Conservation (phyloP, 2,797 vertebrate genomes). For the Pseudocheirus occidentalis region DNA sequence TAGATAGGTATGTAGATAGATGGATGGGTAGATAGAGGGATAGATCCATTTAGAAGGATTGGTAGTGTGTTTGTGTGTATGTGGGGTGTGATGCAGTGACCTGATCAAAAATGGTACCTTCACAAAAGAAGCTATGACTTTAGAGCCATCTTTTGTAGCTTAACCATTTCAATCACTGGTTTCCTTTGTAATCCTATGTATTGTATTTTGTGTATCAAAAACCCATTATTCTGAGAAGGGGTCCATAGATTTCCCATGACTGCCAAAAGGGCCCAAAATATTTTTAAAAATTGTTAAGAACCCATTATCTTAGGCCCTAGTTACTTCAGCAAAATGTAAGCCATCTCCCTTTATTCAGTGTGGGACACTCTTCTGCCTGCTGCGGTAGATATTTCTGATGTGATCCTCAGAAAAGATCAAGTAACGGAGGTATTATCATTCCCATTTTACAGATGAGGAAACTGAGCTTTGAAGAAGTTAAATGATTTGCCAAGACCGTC, state of each 20-base stretch:
- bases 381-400: not conserved
- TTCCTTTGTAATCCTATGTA: not conserved
- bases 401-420: not conserved
- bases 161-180: not conserved
- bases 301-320: not conserved
- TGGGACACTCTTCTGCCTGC: not conserved
- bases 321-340: not conserved
- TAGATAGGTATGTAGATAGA: too few species aligned
- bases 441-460: constrained; percentile 15
- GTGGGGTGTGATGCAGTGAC: not conserved
- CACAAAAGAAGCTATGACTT: not conserved
- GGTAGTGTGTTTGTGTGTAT: not conserved
- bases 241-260: not conserved
- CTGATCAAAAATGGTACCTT: not conserved
- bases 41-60: not conserved
- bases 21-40: not conserved
- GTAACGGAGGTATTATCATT: not conserved
- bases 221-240: not conserved
- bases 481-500: not conserved
- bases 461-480: not conserved
- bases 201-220: not conserved
- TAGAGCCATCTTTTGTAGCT: not conserved
- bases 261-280: not conserved
- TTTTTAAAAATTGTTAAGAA: not conserved
- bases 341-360: not conserved